These are phyloP conservation scores for Sitta europaea DNA, from an alignment of 2,113 vertebrate genomes.

Conservation along the genomic window DNA sequence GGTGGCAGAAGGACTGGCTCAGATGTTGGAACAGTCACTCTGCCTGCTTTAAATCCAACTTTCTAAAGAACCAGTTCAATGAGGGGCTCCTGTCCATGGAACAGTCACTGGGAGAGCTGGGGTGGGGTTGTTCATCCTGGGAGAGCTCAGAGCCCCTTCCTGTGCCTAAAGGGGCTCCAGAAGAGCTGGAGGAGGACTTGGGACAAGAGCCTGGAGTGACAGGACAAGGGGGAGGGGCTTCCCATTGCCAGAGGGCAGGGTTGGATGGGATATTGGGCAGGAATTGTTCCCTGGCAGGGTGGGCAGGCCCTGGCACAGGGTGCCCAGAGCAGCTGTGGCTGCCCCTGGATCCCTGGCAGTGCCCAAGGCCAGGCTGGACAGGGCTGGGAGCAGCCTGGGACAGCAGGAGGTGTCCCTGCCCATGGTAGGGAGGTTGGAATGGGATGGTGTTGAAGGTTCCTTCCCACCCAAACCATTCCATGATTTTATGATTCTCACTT, in stretches of 20 bases:
- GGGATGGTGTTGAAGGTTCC: neutral
- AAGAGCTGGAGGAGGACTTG: neutral
- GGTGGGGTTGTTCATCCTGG: too few species aligned
- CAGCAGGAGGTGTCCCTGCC: neutral
- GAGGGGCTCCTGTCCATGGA: neutral
- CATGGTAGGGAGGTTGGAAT: neutral
- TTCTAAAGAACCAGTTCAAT: neutral
- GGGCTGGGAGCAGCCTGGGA: neutral
- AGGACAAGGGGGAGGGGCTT: neutral
- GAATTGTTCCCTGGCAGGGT: rapidly evolving
- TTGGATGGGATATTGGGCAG: rapidly evolving
- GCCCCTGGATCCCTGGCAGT: neutral
- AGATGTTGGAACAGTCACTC: neutral
- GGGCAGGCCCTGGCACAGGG: neutral
- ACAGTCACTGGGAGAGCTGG: neutral
- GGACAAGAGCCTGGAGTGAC: rapidly evolving
- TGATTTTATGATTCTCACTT: neutral
- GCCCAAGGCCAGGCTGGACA: rapidly evolving
- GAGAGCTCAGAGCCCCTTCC: neutral
- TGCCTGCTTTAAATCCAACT: neutral
- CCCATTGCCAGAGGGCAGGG: neutral
- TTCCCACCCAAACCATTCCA: neutral
- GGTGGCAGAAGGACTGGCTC: neutral
- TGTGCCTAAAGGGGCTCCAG: neutral
- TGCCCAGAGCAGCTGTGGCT: neutral